Base-by-base conservation (phyloP, 2,888 invertebrate species). In the Drosophila meridionalis region DNA sequence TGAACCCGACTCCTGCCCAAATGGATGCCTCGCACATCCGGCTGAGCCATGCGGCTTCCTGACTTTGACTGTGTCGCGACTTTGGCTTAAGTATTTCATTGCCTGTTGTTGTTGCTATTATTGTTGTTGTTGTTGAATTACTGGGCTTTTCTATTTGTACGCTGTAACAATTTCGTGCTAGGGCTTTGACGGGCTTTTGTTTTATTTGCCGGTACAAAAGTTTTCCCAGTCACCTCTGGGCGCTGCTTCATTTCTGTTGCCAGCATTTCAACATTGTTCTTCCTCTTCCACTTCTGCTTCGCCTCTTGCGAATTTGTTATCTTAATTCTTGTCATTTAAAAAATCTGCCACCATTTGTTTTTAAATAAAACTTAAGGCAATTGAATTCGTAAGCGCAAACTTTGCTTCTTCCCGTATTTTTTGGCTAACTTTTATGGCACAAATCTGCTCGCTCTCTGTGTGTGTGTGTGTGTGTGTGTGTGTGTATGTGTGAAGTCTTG, bases 241-340 rank as follows among this genome's bases (percentile, higher is more conserved):
- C 48, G 57, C 67, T 52, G 55, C 38, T 69, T 63, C 65, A 56
- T 55, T 57, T 62, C 36, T 26, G 36, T 60, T 56, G 47, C 34
- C 50, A 36, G 30, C 48, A 8, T 45, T 69, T 26, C 34, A 34
- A 4, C 57, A 9, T 64, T 60, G 52, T 53, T 55, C 45, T 62
- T 11, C 45, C 32, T 66, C 55, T 50, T 40, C 50, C 55, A 1
- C 20, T 1, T 20, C 20, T 20, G 20, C 58, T 56, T 56, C 65
- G 73, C 64, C 73, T 66, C 78, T 85, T 62, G 90, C 65, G 84
- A 90, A 90, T 87, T 90, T 84, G 87, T 84, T 89, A 87, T 87
- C 87, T 90, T 90, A 87, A 90, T 89, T 87, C 87, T 71, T 84
- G 87, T 90, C 89, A 89, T 87, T 87, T 87, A 74, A 72, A 76